phyloP scores from a whole-genome alignment of 2,888 invertebrate species.

The Stictocephala bisonia region DNA sequence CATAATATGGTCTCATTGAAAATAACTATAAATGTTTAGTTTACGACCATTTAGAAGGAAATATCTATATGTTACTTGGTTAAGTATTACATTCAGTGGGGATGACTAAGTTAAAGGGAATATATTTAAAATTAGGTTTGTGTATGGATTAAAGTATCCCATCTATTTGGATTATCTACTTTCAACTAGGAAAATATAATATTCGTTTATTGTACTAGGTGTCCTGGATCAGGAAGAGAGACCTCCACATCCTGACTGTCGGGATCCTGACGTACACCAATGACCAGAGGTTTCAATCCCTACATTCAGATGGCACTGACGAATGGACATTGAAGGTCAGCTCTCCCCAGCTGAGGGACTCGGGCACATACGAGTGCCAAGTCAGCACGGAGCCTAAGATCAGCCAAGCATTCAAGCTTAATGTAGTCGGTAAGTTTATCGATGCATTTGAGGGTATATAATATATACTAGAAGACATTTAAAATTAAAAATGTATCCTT shows the following conservation, averaged over 20 bases:
- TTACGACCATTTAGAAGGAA: too few species aligned
- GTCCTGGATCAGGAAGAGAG: slow-evolving; percentile 87
- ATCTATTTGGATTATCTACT: too few species aligned
- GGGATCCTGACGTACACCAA: slow-evolving; percentile 79
- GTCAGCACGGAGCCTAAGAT: slow-evolving; percentile 84
- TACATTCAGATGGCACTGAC: slow-evolving; percentile 77
- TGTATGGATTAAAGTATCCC: too few species aligned
- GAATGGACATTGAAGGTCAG: slow-evolving; percentile 79
- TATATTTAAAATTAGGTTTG: too few species aligned
- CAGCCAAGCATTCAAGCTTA: slow-evolving; percentile 78
- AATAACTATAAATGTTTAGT: too few species aligned
- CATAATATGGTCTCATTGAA: too few species aligned
- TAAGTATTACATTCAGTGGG: too few species aligned
- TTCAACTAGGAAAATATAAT: too few species aligned
- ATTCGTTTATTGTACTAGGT: slow-evolving; percentile 77
- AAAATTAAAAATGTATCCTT: too few species aligned
- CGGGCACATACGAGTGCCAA: slow-evolving; percentile 80
- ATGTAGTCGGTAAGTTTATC: slow-evolving; percentile 78
- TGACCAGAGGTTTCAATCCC: slow-evolving; percentile 77
- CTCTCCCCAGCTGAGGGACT: slow-evolving; percentile 76
- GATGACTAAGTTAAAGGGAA: too few species aligned
- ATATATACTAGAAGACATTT: too few species aligned
- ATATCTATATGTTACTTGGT: too few species aligned
- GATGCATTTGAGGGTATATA: not conserved
- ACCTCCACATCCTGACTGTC: slow-evolving; percentile 80